These are phyloP conservation scores for Melanotaenia nigrans DNA, from an alignment of 2,797 vertebrate genomes.

Conservation along the genomic window DNA sequence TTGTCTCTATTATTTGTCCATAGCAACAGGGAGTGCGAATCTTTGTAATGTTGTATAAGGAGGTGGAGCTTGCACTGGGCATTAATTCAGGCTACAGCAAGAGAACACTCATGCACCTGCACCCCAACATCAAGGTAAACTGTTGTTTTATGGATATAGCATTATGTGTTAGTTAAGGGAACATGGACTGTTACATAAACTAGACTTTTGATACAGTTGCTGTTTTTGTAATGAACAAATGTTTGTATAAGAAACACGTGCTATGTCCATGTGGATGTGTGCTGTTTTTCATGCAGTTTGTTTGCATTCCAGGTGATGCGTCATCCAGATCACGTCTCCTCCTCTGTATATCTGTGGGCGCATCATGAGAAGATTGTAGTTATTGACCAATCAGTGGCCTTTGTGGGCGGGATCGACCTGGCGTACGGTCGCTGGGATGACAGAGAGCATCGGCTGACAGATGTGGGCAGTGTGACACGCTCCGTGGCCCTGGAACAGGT, in stretches of 20 bases:
- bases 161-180: neutral
- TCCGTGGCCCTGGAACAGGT: constrained; percentile 79
- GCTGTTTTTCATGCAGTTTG: neutral
- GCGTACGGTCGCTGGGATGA: constrained; percentile 98
- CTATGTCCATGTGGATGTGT: neutral
- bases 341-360: constrained; percentile 96
- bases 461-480: constrained; percentile 94
- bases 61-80: constrained; percentile 95
- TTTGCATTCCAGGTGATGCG: constrained; percentile 90
- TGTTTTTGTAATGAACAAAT: neutral
- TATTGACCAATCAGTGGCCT: constrained; percentile 94
- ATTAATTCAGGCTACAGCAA: constrained; percentile 99
- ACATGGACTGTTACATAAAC: neutral
- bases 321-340: constrained; percentile 97
- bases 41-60: constrained; percentile 97
- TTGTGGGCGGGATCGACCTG: constrained; percentile 96
- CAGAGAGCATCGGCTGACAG: constrained; percentile 93
- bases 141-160: neutral
- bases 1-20: constrained; percentile 7
- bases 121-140: constrained; percentile 94
- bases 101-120: constrained; percentile 88
- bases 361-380: constrained; percentile 96
- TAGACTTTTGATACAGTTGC: neutral
- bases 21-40: constrained; percentile 96
- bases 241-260: neutral